Base-by-base conservation (phyloP, 2,888 invertebrate genomes). In the Aphodius granarius region DNA sequence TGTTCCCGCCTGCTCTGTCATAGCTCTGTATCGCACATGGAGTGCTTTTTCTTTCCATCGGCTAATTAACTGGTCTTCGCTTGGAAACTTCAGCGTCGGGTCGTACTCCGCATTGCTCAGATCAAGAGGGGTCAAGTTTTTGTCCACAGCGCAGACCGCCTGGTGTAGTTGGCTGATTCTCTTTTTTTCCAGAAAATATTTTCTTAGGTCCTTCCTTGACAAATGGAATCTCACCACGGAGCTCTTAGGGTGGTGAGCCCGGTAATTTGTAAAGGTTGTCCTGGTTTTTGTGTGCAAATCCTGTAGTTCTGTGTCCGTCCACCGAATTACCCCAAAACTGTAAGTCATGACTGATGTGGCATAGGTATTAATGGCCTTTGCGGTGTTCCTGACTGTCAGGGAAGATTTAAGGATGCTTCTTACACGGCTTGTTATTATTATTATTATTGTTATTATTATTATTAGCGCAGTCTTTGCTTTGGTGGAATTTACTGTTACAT, bases 151-250 rank as follows among this genome's bases (percentile, higher is more conserved):
- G 0, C 17, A 6, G 6, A 63, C 19, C 3, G 66, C 72, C 4
- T 1, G 5, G 43, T 75, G 72, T 1, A 75, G 22, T 5, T 62
- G 18, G 19, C 20, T 66, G n/a, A 3, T 23, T 6, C 65, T 66
- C 15, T 23, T 15, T n/a, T 72, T 75, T 0, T 5, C 19, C 13
- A 23, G 23, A 63, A 75, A 72, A 62, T 72, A 75, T 9, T 1
- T 43, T 62, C 63, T 65, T n/a, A 75, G 43, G 17, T 72, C 6
- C 5, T 16, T 16, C 62, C 72, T 65, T 9, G 72, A 72, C 13
- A 75, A 21, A 62, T 72, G 72, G 63, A 75, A 73, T 17, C 73
- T 17, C 19, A 73, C 73, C 21, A 73, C 63, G 2, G 75, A 43
- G 15, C 66, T 73, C 6, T 62, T 23, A 2, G 73, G 73, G 13